Base-by-base conservation (phyloP, 2,797 vertebrate species). In the Molossus molossus region DNA sequence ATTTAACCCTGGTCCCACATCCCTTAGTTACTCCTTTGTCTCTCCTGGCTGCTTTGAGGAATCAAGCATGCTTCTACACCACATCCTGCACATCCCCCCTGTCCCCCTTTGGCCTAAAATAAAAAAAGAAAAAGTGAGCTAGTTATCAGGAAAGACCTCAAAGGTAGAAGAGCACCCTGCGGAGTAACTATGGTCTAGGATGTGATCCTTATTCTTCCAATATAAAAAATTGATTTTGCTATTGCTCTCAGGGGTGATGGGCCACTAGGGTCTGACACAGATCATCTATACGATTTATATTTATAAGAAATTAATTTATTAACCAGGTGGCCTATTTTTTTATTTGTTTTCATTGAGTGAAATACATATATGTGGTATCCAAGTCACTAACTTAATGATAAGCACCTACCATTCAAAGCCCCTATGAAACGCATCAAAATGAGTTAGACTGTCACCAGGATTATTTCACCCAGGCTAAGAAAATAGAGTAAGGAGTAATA, bases 271-370 rank as follows among this genome's bases (percentile, higher is more conserved):
- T 96, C 48, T 94, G 45, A 75, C 14, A 91, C 25, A 83, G n/a
- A 57, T 37, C 20, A 53, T 84, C 50, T 55, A 21, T 21, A 57
- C 53, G 21, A 57, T 37, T 45, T 15, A 2, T 58, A 72, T 67
- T 93, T 93, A 62, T 6, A 83, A 57, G 83, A 85, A 73, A 40
- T 80, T 90, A 90, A 57, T 88, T 88, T 89, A 18, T 62, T 57
- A 91, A 20, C 27, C 64, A 88, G 11, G 2, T 86, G 29, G 60
- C 9, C 69, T 87, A 10, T 82, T 62, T 75, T 20, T 81, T 87
- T 95, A 5, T 67, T 45, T 53, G 12, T 90, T 88, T 92, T 90
- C 67, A 88, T 50, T 88, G 29, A 84, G 45, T 83, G 55, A 89
- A 96, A 53, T 82, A 65, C 58, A 89, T 91, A 15, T 72, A 76